These are phyloP conservation scores for Aphodius granarius DNA, from an alignment of 2,888 invertebrate genomes.

Conservation along the genomic window DNA sequence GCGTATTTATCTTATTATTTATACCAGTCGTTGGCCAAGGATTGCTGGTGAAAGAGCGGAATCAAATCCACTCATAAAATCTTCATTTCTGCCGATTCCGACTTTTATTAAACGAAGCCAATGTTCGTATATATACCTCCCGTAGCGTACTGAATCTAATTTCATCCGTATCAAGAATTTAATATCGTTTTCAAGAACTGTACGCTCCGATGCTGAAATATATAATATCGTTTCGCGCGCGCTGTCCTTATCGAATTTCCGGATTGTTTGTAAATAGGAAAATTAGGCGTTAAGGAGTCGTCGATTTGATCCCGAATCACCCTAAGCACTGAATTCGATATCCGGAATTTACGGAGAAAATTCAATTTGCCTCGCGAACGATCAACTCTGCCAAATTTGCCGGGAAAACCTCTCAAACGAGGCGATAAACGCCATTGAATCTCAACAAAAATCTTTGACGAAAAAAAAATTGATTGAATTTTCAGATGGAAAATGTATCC, in stretches of 20 bases:
- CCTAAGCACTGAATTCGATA: background rate
- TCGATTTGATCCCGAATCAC: background rate
- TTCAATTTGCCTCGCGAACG: background rate
- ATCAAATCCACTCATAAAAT: background rate
- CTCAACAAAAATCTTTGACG: background rate
- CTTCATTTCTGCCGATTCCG: background rate
- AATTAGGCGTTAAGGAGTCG: background rate
- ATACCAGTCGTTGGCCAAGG: too few relatives aligned
- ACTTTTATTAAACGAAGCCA: background rate
- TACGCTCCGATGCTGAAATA: background rate
- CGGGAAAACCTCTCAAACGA: background rate
- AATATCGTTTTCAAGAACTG: background rate
- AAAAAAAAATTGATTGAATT: background rate
- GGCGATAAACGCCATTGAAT: background rate
- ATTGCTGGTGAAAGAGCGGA: background rate
- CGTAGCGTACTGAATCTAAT: background rate
- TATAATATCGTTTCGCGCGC: background rate
- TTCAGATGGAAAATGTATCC: too few relatives aligned
- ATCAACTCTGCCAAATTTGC: background rate
- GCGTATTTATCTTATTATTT: too few relatives aligned
- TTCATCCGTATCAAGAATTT: background rate
- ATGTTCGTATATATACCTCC: background rate
- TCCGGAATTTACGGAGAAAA: background rate
- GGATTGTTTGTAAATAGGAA: background rate
- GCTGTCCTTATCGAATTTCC: background rate